phyloP scores from a whole-genome alignment of 2,888 invertebrate species.

The Dugesia japonica region DNA sequence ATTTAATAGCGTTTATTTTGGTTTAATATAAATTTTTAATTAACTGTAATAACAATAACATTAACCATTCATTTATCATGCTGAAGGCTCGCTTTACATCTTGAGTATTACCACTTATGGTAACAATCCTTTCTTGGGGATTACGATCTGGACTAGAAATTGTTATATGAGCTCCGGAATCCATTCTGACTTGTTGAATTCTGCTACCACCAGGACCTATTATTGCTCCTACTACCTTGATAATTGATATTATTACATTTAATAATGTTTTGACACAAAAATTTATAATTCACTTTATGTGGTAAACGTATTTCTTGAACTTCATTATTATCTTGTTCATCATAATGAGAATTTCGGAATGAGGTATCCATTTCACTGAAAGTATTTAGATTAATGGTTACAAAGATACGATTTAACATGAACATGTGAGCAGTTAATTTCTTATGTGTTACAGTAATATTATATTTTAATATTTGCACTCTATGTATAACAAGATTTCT shows the following conservation, averaged over 20 bases:
- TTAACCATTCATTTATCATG: not conserved
- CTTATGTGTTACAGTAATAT: too few relatives aligned
- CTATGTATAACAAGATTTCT: too few relatives aligned
- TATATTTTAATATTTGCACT: too few relatives aligned
- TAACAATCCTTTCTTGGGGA: slow-evolving; percentile 74
- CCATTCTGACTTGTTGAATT: slow-evolving; percentile 82
- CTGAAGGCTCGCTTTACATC: not conserved
- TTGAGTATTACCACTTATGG: slow-evolving; percentile 62
- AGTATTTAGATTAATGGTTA: too few relatives aligned
- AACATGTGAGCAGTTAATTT: too few relatives aligned
- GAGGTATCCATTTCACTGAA: slow-evolving; percentile 8
- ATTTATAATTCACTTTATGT: not conserved
- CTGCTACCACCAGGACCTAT: slow-evolving; percentile 92
- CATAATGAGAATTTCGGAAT: slow-evolving; percentile 6
- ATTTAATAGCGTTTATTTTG: not conserved
- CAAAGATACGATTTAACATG: too few relatives aligned
- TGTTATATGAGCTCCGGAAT: slow-evolving; percentile 84
- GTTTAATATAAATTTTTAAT: not conserved
- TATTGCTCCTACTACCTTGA: slow-evolving; percentile 60
- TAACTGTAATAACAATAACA: too few relatives aligned
- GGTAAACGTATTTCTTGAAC: not conserved
- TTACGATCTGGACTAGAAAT: slow-evolving; percentile 59
- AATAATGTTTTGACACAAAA: not conserved
- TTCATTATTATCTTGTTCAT: not conserved
- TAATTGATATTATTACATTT: not conserved